Base-by-base conservation (phyloP, 2,797 vertebrate species). In the Enteromius fasciolatus region DNA sequence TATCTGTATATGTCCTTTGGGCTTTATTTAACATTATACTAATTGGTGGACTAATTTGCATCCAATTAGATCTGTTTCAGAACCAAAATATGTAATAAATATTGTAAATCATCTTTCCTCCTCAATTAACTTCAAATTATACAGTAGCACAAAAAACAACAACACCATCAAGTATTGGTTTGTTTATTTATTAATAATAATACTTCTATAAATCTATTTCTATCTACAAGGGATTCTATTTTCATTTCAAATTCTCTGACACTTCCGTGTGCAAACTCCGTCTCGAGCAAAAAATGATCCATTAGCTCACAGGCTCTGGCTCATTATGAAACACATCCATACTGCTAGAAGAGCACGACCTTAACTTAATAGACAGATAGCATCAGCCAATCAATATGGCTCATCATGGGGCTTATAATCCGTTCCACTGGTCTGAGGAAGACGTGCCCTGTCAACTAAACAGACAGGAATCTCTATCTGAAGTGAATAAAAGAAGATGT, bases 401-500 rank as follows among this genome's bases (percentile, higher is more conserved):
- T 64, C 76, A 78, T 85, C 74, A 85, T 85, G 41, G 28, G 39
- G 41, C 39, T 73, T 73, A 63, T 72, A 80, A 80, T 80, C 54
- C 20, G 1, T 72, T 63, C 54, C 54, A 63, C 14, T 46, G 41
- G 78, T 72, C 78, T 59, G 66, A 69, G 10, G 39, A 36, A 80
- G 52, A 46, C 52, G 36, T 59, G 52, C 67, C 23, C 18, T 80
- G 39, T 72, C 52, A 31, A n/a, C 52, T 72, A 70, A 31, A 80
- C 52, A 48, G 78, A 73, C 25, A 18, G 23, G 8, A 70, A 80
- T 70, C 39, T 31, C 6, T 31, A 33, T 48, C 50, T 80, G 36
- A 59, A 9, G 23, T 41, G 23, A 28, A 70, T 31, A 73, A 50
- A 68, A 84, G 36, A 77, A 63, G 67, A 91, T 91, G 88, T 90